Conservation (phyloP, 2,113 vertebrate species). For the Megaleporinus macrocephalus region DNA sequence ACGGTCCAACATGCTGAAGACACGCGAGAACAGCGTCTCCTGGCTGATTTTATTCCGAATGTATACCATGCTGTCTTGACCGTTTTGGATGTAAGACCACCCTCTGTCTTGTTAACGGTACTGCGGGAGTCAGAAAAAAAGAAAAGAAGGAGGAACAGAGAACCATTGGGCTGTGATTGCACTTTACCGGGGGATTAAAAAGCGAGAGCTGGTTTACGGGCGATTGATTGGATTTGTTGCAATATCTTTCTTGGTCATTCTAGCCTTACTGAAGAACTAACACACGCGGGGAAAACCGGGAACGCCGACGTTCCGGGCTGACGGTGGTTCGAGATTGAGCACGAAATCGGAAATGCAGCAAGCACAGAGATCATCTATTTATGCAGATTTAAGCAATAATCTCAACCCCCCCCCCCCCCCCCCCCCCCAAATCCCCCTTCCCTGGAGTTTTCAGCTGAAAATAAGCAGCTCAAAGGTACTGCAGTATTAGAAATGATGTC, state of each 20-base stretch:
- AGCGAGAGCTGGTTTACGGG: constrained; percentile 63
- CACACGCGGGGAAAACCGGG: constrained; percentile 53
- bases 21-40: not conserved
- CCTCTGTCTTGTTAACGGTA: constrained; percentile 33
- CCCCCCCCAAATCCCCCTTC: not conserved
- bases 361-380: constrained; percentile 72
- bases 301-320: constrained; percentile 42
- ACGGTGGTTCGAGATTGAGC: constrained; percentile 55
- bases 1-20: constrained; percentile 2
- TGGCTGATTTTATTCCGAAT: constrained; percentile 9
- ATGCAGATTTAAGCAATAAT: constrained; percentile 85
- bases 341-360: constrained; percentile 61
- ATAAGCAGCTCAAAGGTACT: constrained; percentile 77
- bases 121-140: not conserved
- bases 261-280: constrained; percentile 76
- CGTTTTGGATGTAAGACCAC: constrained; percentile 39
- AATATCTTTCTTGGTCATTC: constrained; percentile 82
- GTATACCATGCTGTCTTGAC: constrained; percentile 38
- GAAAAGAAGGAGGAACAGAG: constrained; percentile 53
- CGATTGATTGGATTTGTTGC: constrained; percentile 86
- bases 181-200: constrained; percentile 91
- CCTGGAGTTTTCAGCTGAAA: constrained; percentile 59
- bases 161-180: constrained; percentile 78
- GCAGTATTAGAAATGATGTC: constrained; percentile 80
- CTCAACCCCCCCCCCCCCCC: constrained; percentile 31